phyloP scores from a whole-genome alignment of 2,888 invertebrate species.

The Gastrophysa polygoni region DNA sequence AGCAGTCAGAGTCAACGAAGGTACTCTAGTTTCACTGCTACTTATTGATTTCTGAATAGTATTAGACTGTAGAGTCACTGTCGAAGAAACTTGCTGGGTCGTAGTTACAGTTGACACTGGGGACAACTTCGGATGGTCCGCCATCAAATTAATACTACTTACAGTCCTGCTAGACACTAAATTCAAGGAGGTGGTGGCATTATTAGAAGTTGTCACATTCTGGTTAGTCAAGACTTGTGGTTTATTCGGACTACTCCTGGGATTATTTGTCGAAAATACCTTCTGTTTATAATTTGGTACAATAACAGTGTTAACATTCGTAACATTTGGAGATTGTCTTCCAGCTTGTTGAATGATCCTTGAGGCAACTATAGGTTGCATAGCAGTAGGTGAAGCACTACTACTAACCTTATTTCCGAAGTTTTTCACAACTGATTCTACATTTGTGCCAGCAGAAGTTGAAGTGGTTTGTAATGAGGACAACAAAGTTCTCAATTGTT shows the following conservation, averaged over 20 bases:
- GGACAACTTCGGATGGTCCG: conserved; percentile 50
- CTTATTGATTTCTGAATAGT: conserved; percentile 32
- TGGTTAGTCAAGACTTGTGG: conserved; percentile 20
- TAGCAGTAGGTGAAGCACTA: conserved; percentile 47
- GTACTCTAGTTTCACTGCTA: conserved; percentile 41
- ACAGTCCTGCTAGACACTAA: conserved; percentile 40
- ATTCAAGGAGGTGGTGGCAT: conserved; percentile 37
- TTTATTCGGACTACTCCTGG: conserved; percentile 28
- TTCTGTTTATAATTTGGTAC: conserved; percentile 52
- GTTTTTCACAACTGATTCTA: conserved; percentile 57
- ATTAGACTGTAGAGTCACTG: conserved; percentile 21
- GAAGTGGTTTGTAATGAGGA: conserved; percentile 69
- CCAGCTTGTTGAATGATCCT: conserved; percentile 49
- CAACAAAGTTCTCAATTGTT: conserved; percentile 70
- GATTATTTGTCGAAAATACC: conserved; percentile 33
- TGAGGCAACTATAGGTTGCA: conserved; percentile 45
- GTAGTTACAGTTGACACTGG: conserved; percentile 42
- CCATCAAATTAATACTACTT: conserved; percentile 47
- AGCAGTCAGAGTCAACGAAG: conserved; percentile 56
- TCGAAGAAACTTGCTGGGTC: conserved; percentile 27
- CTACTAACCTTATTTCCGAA: conserved; percentile 50
- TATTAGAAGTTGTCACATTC: conserved; percentile 14
- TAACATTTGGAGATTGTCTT: conserved; percentile 41
- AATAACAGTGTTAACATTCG: conserved; percentile 47
- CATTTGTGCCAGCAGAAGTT: conserved; percentile 60